Conservation (phyloP, 2,113 vertebrate species). For the Megatriorchis doriae region DNA sequence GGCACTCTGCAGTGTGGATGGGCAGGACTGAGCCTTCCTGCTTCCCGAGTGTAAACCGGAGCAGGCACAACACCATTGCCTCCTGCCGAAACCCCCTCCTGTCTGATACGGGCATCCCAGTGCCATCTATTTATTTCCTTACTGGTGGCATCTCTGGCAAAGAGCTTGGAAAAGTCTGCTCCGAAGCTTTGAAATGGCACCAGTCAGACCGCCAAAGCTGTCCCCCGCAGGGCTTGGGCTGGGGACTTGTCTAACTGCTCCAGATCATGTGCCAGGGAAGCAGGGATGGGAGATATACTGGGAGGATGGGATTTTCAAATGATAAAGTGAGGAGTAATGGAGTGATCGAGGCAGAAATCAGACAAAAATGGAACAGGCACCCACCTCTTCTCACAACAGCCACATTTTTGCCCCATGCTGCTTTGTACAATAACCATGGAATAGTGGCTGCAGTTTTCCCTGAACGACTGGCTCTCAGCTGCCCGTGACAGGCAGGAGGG, state of each 20-base stretch:
- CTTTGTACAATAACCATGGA: not conserved
- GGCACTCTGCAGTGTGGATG: not conserved
- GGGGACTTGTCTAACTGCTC: fast-evolving
- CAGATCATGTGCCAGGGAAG: not conserved
- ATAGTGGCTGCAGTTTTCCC: no score
- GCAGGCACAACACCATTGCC: not conserved
- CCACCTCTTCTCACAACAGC: not conserved
- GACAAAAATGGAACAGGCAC: not conserved
- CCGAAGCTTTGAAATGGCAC: not conserved
- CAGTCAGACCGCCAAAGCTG: fast-evolving
- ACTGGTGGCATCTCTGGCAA: not conserved
- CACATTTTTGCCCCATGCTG: fast-evolving
- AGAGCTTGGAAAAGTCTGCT: not conserved
- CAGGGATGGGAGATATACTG: not conserved
- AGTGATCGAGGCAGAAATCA: not conserved
- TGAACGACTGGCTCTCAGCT: not conserved
- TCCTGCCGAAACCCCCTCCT: fast-evolving
- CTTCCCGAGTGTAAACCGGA: fast-evolving
- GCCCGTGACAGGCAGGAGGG: not conserved
- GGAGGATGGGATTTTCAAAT: not conserved
- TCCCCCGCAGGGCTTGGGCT: fast-evolving
- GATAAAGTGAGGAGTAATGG: not conserved
- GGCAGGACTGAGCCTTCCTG: not conserved
- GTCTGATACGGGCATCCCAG: not conserved
- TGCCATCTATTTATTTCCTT: not conserved